Evolutionary conservation across 2,113 vertebrate species (phyloP).

Genomic region (Labrus mixtus): DNA sequence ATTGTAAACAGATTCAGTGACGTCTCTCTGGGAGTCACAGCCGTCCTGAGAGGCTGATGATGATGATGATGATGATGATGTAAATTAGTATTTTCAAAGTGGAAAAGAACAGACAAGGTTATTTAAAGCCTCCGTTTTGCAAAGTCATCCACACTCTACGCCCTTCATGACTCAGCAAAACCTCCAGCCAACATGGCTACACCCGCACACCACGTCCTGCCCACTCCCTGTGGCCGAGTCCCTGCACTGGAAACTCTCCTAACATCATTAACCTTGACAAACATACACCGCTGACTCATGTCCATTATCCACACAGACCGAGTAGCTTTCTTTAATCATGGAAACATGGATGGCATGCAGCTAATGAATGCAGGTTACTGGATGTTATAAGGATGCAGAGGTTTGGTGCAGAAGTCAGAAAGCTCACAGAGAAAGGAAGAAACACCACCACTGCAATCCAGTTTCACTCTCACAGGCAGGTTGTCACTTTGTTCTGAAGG

Average conservation of each 20-base stretch:
- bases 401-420: conserved; percentile 19
- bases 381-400: conserved; percentile 11
- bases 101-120: conserved; percentile 39
- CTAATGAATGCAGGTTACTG: conserved; percentile 36
- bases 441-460: conserved; percentile 27
- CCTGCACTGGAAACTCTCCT: conserved; percentile 38
- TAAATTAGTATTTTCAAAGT: conserved; percentile 14
- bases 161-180: conserved; percentile 60
- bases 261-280: conserved; percentile 65
- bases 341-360: conserved; percentile 9
- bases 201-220: background rate
- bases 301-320: conserved; percentile 16
- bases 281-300: conserved; percentile 57
- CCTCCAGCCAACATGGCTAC: conserved; percentile 6
- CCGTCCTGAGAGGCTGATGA: background rate
- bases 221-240: background rate
- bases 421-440: background rate
- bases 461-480: conserved; percentile 3
- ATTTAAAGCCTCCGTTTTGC: conserved; percentile 41
- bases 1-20: background rate
- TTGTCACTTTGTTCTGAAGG: background rate
- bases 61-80: background rate
- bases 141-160: conserved; percentile 40
- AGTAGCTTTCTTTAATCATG: background rate
- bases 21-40: background rate